Evolutionary conservation across 2,888 invertebrate species (phyloP).

Genomic region (Eupithecia exiguata): DNA sequence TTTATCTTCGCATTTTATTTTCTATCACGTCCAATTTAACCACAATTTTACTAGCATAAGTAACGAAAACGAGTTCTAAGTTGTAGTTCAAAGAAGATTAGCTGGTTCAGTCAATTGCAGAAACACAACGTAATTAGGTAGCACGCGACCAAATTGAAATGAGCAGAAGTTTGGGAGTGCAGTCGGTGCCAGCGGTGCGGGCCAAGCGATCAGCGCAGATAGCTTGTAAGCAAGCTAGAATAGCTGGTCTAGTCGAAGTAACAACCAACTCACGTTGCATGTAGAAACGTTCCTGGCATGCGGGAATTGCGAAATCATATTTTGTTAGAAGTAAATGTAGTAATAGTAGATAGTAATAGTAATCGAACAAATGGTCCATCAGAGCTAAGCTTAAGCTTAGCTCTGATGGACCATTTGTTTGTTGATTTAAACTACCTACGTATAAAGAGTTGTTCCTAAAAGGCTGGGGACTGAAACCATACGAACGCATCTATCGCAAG

Average conservation of each 20-base stretch:
- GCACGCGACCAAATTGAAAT: conserved; percentile 41
- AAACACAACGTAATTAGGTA: conserved; percentile 21
- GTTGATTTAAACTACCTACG: background rate
- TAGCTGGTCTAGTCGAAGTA: conserved; percentile 4
- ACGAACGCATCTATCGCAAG: too few relatives aligned
- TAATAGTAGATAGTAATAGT: too few relatives aligned
- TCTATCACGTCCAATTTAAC: background rate
- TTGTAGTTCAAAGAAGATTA: conserved; percentile 4
- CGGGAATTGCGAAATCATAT: background rate
- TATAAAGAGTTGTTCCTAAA: too few relatives aligned
- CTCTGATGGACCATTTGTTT: background rate
- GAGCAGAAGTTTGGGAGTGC: conserved; percentile 44
- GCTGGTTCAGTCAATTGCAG: conserved; percentile 2
- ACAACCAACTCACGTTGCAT: background rate
- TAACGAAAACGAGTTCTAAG: background rate
- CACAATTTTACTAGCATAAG: background rate
- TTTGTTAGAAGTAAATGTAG: background rate
- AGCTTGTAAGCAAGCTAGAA: background rate
- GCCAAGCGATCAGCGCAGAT: conserved; percentile 49
- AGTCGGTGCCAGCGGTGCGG: conserved; percentile 40
- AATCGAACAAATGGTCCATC: too few relatives aligned
- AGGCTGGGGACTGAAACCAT: too few relatives aligned
- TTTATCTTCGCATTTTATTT: background rate
- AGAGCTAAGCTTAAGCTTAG: too few relatives aligned
- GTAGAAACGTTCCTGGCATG: background rate